phyloP scores from a whole-genome alignment of 2,797 vertebrate genomes.

The Gila robusta region DNA sequence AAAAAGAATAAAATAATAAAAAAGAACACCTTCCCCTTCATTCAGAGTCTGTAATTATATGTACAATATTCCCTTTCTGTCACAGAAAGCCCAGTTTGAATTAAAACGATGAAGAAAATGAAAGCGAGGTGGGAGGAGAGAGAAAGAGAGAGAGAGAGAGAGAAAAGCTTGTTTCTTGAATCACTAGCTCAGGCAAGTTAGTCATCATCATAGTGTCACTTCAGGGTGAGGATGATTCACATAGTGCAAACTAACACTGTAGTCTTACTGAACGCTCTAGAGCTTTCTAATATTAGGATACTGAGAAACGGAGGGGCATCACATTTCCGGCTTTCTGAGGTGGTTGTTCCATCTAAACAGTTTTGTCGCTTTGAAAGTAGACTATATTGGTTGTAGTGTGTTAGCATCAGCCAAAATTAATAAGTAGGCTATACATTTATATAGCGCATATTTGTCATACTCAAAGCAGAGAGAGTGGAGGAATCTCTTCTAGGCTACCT shows the following conservation, averaged over 20 bases:
- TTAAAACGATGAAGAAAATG: slow-evolving; percentile 53
- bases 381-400: not conserved
- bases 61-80: slow-evolving; percentile 17
- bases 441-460: not conserved
- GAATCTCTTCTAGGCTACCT: not conserved
- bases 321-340: slow-evolving; percentile 8
- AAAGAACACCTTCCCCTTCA: not conserved
- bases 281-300: slow-evolving; percentile 33
- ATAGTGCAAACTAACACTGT: slow-evolving; percentile 47
- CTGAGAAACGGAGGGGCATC: not conserved
- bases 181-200: slow-evolving; percentile 61
- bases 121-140: slow-evolving; percentile 38
- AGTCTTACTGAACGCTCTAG: slow-evolving; percentile 39
- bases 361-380: not conserved
- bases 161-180: slow-evolving; percentile 57
- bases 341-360: not conserved
- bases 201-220: slow-evolving; percentile 63
- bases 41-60: slow-evolving; percentile 8
- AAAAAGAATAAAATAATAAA: not conserved
- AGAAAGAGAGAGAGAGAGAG: slow-evolving; percentile 13
- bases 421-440: not conserved
- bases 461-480: not conserved
- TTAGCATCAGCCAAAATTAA: not conserved
- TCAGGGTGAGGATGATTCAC: slow-evolving; percentile 62
- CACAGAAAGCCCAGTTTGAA: slow-evolving; percentile 22